These are phyloP conservation scores for Macrosoma leucophasiata DNA, from an alignment of 2,888 invertebrate genomes.

Conservation along the genomic window DNA sequence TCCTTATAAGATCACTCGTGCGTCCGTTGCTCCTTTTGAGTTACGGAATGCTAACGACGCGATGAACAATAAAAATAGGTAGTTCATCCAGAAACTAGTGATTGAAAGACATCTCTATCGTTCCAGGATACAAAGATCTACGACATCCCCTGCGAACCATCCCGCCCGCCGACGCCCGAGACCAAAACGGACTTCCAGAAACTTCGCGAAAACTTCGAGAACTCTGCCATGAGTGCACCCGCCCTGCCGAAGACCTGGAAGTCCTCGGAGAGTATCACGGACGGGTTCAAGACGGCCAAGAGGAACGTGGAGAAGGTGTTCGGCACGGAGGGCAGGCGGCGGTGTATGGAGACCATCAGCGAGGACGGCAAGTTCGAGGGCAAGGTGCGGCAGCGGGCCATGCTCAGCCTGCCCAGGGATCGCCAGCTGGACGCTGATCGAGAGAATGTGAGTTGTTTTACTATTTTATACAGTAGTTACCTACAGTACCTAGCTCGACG, in stretches of 20 bases:
- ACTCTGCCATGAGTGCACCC: slow-evolving; percentile 23
- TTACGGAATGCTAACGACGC: too few relatives aligned
- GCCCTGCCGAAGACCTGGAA: slow-evolving; percentile 31
- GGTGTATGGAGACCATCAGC: too few relatives aligned
- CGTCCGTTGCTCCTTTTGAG: too few relatives aligned
- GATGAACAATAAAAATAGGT: too few relatives aligned
- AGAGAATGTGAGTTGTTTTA: slow-evolving; percentile 57
- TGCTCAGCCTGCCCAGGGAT: slow-evolving; percentile 40
- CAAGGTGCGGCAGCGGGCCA: slow-evolving; percentile 17
- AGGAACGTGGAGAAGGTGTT: slow-evolving; percentile 36
- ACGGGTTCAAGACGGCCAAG: slow-evolving; percentile 28
- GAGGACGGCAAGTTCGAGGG: slow-evolving; percentile 31
- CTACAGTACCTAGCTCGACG: not conserved
- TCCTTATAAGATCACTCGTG: too few relatives aligned
- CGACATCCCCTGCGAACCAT: slow-evolving; percentile 49
- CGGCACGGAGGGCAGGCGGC: slow-evolving; percentile 41
- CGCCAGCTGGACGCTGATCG: slow-evolving; percentile 54
- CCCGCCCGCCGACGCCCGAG: slow-evolving; percentile 33
- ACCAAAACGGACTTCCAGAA: slow-evolving; percentile 47
- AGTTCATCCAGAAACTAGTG: too few relatives aligned
- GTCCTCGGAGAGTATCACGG: slow-evolving; percentile 34
- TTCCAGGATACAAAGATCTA: slow-evolving; percentile 59
- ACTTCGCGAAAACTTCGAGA: slow-evolving; percentile 51
- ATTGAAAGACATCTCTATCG: slow-evolving; percentile 15
- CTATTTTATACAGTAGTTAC: slow-evolving; percentile 1